Conservation (phyloP, 2,797 vertebrate genomes). For the Oreortyx pictus region DNA sequence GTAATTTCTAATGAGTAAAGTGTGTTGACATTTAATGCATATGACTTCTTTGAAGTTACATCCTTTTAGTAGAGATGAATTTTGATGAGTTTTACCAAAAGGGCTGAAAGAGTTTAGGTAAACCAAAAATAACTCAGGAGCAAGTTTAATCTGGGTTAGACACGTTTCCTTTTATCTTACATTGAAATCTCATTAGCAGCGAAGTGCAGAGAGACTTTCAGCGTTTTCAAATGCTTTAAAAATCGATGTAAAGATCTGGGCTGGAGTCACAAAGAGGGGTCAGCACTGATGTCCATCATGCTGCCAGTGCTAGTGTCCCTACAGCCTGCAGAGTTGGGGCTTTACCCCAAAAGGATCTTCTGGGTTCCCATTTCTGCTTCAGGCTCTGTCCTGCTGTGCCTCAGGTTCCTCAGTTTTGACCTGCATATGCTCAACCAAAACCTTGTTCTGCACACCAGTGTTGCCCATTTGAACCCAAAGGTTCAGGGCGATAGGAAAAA, state of each 20-base stretch:
- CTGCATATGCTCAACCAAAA: background rate
- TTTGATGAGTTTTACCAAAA: slow-evolving; percentile 64
- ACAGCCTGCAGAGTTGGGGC: background rate
- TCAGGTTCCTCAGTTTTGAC: background rate
- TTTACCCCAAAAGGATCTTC: background rate
- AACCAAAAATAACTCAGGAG: slow-evolving; percentile 57
- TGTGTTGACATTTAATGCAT: slow-evolving; percentile 64
- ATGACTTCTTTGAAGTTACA: slow-evolving; percentile 68
- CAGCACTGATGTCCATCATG: background rate
- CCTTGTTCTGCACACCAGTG: background rate
- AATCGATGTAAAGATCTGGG: background rate
- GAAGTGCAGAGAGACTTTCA: background rate
- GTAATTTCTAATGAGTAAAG: slow-evolving; percentile 73
- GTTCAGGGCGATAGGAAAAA: background rate
- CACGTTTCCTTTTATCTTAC: slow-evolving; percentile 62
- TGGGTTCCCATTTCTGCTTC: background rate
- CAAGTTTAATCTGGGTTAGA: slow-evolving; percentile 60
- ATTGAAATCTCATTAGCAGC: slow-evolving; percentile 64
- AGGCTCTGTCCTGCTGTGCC: background rate
- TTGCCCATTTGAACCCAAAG: background rate
- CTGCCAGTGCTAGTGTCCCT: background rate
- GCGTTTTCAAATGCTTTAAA: slow-evolving; percentile 10
- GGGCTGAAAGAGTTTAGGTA: slow-evolving; percentile 53
- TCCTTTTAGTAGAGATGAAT: slow-evolving; percentile 67
- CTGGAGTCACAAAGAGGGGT: background rate